Base-by-base conservation (phyloP, 2,888 invertebrate genomes). In the Eutolmus rufibarbis region DNA sequence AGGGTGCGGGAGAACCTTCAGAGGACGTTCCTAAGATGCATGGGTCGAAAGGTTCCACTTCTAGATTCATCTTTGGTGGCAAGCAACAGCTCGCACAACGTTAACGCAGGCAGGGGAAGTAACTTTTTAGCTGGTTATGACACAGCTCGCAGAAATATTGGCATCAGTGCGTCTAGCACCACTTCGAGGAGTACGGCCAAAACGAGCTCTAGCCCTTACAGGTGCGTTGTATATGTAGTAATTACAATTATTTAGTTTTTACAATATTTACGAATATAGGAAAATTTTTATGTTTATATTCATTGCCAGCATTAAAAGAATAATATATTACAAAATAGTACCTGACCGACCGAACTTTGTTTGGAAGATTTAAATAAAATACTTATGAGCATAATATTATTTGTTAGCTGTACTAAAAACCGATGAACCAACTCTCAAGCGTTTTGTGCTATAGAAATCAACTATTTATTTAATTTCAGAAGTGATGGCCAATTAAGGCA, bases 111-210 rank as follows among this genome's bases (percentile, higher is more conserved):
- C 14, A 89, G 92, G 2, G 92, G 92, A 0, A 91, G 89, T 86
- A 92, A 91, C 57, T 92, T 92, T 89, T 90, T 92, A 28, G 91
- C 92, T 0, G 91, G 90, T 84, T 92, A 94, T 89, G 94, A 95
- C 89, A 94, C 95, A 37, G 94, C 94, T 57, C 92, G 96, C 89
- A 93, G 97, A 79, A 96, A 97, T 91, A 96, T 98, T 89, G 98
- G 98, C 46, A 98, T 98, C 90, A 98, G 98, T 14, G 97, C 98
- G 0, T 98, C 98, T 0, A 98, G 98, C 88, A 98, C 98, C 0
- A 98, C 98, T 0, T 98, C 98, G 1, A 94, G 98, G 89, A 98
- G 98, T 43, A 98, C 98, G 0, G 98, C 97, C 81, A 98, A 98
- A 92, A 98, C 98, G 16, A 97, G 97, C 90, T 97, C 98, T 40